These are phyloP conservation scores for Calidris pygmaea DNA, from an alignment of 2,113 vertebrate species.

Conservation along the genomic window DNA sequence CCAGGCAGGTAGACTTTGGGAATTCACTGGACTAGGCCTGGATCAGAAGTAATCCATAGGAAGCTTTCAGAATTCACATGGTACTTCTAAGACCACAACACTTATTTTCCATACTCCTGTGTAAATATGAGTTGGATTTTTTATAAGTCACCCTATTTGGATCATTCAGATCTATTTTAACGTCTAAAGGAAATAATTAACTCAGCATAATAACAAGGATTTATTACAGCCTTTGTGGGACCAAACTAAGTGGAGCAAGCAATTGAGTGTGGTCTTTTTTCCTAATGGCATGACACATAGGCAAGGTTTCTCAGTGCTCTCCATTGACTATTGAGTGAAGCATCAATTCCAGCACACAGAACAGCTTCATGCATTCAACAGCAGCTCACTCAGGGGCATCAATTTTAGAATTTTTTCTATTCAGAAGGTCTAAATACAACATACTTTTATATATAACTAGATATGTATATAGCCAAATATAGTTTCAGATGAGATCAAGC, in stretches of 20 bases:
- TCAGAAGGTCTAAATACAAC: neutral
- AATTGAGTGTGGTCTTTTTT: neutral
- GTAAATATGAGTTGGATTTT: neutral
- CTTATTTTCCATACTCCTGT: neutral
- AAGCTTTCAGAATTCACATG: neutral
- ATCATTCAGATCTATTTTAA: neutral
- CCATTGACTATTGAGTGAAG: neutral
- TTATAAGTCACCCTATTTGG: neutral
- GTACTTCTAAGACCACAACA: neutral
- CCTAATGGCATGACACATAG: neutral
- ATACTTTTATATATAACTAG: neutral
- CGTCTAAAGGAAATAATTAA: neutral
- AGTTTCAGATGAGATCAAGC: neutral
- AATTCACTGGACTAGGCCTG: neutral
- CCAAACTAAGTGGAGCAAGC: neutral
- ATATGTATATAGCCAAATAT: accelerated
- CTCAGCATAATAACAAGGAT: neutral
- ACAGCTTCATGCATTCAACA: neutral
- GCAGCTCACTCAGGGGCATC: neutral
- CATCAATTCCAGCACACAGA: neutral
- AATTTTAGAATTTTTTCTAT: neutral
- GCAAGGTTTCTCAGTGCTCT: neutral
- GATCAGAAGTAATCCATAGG: neutral
- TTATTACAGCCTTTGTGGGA: neutral
- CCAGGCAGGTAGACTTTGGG: neutral